Base-by-base conservation (phyloP, 2,888 invertebrate species). In the Clusia tigrina region DNA sequence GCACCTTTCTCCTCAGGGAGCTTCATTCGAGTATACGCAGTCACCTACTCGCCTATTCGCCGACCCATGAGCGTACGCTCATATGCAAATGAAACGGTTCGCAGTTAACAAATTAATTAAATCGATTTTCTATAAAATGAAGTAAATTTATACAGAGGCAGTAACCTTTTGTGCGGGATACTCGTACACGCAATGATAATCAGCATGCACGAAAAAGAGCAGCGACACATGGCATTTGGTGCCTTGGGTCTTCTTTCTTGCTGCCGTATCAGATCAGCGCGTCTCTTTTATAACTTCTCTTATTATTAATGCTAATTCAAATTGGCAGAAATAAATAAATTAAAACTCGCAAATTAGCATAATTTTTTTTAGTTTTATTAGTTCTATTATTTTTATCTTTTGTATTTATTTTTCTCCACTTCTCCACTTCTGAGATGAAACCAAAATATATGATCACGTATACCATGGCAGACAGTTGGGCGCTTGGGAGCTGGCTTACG, bases 381-480 rank as follows among this genome's bases (percentile, higher is more conserved):
- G 15, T 55, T 37, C 18, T n/a, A 10, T 12, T 55, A 18, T 20
- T 12, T 32, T 55, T 32, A 17, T 5, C 20, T 6, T n/a, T 5
- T n/a, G 17, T 6, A n/a, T n/a, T n/a, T n/a, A n/a, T n/a, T n/a
- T n/a, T n/a, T n/a, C n/a, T n/a, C n/a, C n/a, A n/a, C 37, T n/a
- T n/a, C n/a, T n/a, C n/a, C n/a, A n/a, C n/a, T n/a, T n/a, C n/a
- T n/a, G n/a, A n/a, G 3, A 54, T 25, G 25, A 54, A 54, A 25
- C 17, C 23, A 54, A 24, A 56, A 48, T 25, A 46, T 48, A 48
- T 48, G 52, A 22, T 51, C 37, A 15, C n/a, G n/a, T 20, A 15
- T 10, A 22, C 17, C 22, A n/a, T 26, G 46, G 54, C 58, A 64
- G 64, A 64, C 64, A 64, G 58, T 60, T 58, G 64, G 64, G 64